Base-by-base conservation (phyloP, 2,888 invertebrate genomes). In the Carabus problematicus region DNA sequence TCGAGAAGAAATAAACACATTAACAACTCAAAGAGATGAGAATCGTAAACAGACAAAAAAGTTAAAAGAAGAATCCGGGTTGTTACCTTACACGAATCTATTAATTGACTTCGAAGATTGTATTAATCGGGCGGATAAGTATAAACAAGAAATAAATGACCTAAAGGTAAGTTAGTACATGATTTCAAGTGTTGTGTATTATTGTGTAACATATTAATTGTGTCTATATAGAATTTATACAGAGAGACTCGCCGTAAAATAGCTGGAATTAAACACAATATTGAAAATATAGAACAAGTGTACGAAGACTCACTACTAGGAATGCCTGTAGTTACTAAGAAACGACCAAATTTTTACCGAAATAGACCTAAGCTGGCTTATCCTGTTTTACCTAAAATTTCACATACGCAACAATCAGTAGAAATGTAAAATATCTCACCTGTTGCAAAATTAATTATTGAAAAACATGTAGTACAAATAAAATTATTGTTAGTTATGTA, bases 31-130 rank as follows among this genome's bases (percentile, higher is more conserved):
- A 9, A 75, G 84, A 41, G 85, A 85, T 73, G 75, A 75, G 1
- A 79, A 82, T 63, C 76, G 85, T 63, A 77, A 77, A 12, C 81
- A 81, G 72, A 82, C 82, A 52, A 79, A 79, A 19, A 78, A 79
- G 70, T 73, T 85, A 60, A 76, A 80, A 59, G 80, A 82, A 70
- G 82, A 81, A 63, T 82, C 84, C 71, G 86, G 86, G 11, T 77
- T 86, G 39, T 76, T 86, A n/a, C 83, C 83, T 1, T 83, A 85
- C 74, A 80, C 82, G 64, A 79, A 80, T 9, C 75, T 86, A 56
- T 74, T 86, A 16, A 73, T 79, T 59, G 85, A 86, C 74, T 85
- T 84, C 79, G 84, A 85, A 74, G 78, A 80, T 9, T 73, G 77
- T 3, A 72, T 79, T 67, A 66, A 72, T 18, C 70, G 80, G 66